phyloP scores from a whole-genome alignment of 2,888 invertebrate species.

The Trisateles emortualis region DNA sequence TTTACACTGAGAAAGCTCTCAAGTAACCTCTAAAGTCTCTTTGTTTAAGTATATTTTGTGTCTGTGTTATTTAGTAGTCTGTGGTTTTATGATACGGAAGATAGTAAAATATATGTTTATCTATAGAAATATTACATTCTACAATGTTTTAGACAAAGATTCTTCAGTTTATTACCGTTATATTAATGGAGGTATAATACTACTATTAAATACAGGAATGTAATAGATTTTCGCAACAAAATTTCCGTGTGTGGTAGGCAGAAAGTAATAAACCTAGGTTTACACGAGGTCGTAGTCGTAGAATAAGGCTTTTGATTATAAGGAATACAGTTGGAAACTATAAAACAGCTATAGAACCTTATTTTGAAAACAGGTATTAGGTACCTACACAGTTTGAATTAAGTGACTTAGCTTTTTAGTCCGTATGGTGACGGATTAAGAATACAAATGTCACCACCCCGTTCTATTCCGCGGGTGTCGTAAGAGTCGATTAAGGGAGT shows the following conservation, averaged over 20 bases:
- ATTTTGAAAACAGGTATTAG: neutral
- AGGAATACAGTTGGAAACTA: neutral
- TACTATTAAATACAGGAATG: constrained; percentile 5
- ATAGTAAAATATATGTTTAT: constrained; percentile 8
- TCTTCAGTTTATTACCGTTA: constrained; percentile 8
- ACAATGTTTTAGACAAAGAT: constrained; percentile 14
- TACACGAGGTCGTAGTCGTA: neutral
- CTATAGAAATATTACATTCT: constrained; percentile 1
- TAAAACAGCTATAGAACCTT: neutral
- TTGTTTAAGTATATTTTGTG: constrained; percentile 5
- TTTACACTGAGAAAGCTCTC: constrained; percentile 45
- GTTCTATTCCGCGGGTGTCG: too few relatives aligned
- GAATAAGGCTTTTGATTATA: neutral
- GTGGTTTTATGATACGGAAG: constrained; percentile 19
- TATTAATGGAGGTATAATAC: constrained; percentile 19
- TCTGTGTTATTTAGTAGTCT: neutral
- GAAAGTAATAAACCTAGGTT: constrained; percentile 10
- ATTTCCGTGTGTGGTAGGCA: constrained; percentile 2
- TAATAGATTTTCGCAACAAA: constrained; percentile 5
- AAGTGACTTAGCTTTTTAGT: too few relatives aligned
- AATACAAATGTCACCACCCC: too few relatives aligned
- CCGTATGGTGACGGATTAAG: too few relatives aligned
- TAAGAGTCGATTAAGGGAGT: too few relatives aligned
- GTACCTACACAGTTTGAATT: neutral
- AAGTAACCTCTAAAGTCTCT: constrained; percentile 19